phyloP scores from a whole-genome alignment of 2,797 vertebrate genomes.

The Sciurus vulgaris region DNA sequence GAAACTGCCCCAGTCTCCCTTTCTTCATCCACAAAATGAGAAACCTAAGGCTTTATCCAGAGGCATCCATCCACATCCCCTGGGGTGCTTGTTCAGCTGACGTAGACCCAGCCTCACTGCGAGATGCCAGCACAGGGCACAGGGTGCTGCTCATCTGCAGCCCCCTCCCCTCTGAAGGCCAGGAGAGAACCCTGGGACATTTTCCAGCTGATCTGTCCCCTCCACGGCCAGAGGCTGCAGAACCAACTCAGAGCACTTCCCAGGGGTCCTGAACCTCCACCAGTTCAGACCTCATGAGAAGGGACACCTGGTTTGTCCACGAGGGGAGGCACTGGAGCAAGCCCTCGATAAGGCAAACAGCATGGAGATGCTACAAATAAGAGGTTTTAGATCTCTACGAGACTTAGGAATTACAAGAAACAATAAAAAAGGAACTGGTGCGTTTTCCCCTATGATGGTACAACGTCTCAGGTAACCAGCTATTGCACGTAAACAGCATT shows the following conservation, averaged over 20 bases:
- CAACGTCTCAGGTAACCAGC: slow-evolving; percentile 12
- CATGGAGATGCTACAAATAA: not conserved
- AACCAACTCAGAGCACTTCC: not conserved
- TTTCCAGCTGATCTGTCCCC: not conserved
- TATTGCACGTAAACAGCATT: slow-evolving; percentile 36
- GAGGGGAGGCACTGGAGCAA: not conserved
- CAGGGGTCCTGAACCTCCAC: not conserved
- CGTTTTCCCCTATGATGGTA: slow-evolving; percentile 32
- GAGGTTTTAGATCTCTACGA: not conserved
- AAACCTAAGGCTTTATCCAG: not conserved
- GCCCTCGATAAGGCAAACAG: not conserved
- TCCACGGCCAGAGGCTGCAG: not conserved
- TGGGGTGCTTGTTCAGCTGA: not conserved
- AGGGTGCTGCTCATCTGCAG: not conserved
- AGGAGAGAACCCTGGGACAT: not conserved
- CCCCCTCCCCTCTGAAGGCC: not conserved
- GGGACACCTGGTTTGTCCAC: not conserved
- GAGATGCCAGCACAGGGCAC: not conserved
- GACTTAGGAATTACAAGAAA: slow-evolving; percentile 31
- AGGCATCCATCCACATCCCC: not conserved
- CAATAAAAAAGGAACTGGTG: not conserved
- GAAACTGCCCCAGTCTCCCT: not conserved
- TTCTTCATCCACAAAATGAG: not conserved
- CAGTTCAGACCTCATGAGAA: not conserved
- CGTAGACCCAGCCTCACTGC: not conserved